Base-by-base conservation (phyloP, 2,888 invertebrate species). In the Amphimallon solstitiale region DNA sequence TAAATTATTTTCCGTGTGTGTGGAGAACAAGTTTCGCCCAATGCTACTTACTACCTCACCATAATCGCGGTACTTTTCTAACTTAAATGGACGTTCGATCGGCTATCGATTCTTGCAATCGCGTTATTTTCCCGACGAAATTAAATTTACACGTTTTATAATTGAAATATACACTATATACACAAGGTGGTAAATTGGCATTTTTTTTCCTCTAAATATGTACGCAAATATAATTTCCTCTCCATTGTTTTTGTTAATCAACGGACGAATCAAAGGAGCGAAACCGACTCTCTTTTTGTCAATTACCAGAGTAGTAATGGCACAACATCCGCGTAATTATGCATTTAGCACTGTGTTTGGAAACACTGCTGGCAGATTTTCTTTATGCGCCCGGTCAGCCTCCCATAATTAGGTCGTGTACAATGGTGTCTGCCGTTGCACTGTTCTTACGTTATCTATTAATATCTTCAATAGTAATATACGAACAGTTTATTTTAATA, bases 1-100 rank as follows among this genome's bases (percentile, higher is more conserved):
- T 59, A 43, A 43, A 23, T 29, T 59, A 43, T 43, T 59, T 43
- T 43, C 43, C 56, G 15, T 59, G 56, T 43, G 56, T 59, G 56
- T 34, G 56, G 29, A 59, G 56, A 59, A 56, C 56, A 23, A 59
- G 56, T 59, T 59, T 23, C 56, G 56, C 29, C 56, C 56, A 59
- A 59, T 45, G 15, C 56, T 43, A 29, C 10, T 7, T 45, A 14
- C 56, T 43, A 29, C 10, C 12, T 19, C 10, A 10, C 17, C 19
- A 45, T 15, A 45, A 6, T 19, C 45, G 10, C 15, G 7, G 19
- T 19, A 29, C 19, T 45, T 45, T 45, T 45, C 19, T 17, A 19
- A 45, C 10, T 19, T 19, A 19, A 19, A 45, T 45, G 29, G 29
- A 29, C 29, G 9, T 9, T 29, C 7, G 29, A 7, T 29, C 29